phyloP scores from a whole-genome alignment of 1,140 invertebrate species.

The Lepidurus couesii region DNA sequence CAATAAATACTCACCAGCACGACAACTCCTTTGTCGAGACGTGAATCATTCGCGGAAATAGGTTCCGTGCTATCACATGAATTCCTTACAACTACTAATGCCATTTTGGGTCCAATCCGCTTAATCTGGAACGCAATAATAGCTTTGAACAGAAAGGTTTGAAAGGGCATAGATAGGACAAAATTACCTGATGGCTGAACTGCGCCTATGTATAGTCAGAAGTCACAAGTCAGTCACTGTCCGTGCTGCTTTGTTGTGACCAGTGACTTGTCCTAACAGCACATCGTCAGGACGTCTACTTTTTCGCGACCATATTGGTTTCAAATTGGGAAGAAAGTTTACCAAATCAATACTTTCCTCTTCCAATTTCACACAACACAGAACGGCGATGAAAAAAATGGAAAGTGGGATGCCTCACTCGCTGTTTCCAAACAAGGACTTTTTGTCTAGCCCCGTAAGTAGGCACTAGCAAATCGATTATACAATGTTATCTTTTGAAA shows the following conservation, averaged over 20 bases:
- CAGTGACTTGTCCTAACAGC: background rate
- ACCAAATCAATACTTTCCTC: background rate
- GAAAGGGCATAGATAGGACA: background rate
- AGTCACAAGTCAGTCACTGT: too few relatives aligned
- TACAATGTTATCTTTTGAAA: background rate
- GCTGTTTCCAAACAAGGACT: constrained; percentile 18
- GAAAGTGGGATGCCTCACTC: constrained; percentile 7
- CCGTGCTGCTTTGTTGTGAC: too few relatives aligned
- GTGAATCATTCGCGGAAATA: background rate
- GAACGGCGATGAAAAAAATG: background rate
- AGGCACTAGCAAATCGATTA: background rate
- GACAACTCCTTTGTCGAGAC: background rate
- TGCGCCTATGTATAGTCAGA: background rate
- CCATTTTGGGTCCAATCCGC: background rate
- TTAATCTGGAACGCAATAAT: background rate
- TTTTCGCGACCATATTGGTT: background rate
- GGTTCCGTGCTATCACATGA: background rate
- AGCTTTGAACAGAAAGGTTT: background rate
- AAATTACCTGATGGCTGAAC: background rate
- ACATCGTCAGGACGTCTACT: background rate
- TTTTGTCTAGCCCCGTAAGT: constrained; percentile 8
- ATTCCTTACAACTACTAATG: constrained; percentile 3
- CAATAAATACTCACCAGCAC: background rate
- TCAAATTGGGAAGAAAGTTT: background rate
- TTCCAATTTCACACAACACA: background rate